Base-by-base conservation (phyloP, 1,140 invertebrate species). In the Battus philenor region DNA sequence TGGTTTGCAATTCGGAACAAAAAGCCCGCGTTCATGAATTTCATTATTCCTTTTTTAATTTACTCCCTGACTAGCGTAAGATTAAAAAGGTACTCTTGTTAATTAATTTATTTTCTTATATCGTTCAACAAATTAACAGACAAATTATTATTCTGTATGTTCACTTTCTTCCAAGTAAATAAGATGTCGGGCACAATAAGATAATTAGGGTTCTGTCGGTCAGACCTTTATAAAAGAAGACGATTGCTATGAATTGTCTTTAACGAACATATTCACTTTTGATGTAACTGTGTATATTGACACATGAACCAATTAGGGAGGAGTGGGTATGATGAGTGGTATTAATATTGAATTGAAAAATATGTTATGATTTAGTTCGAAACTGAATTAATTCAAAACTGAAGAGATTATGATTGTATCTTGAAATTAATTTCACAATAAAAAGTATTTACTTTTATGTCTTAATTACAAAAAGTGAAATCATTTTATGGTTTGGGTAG, bases 1-100 rank as follows among this genome's bases (percentile, higher is more conserved):
- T 51, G 44, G 54, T 47, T 50, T 33, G 52, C 52, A 59, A 55
- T 63, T 60, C 59, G 33, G 52, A 53, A 48, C 49, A 60, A 66
- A 66, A 66, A 47, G 36, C 38, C 10, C 24, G 24, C 1, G 31
- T 17, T 41, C 38, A 41, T 41, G 38, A 41, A 41, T 29, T 39
- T 39, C 36, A 41, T 41, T 27, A 41, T 41, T 41, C 24, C 22
- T 41, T 41, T 30, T 41, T 41, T 41, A 41, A 41, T 41, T 41
- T 41, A 41, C 38, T 41, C 6, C 13, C 12, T 41, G 22, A 17
- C 15, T 34, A 20, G 32, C 32, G 9, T 7, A 24, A 41, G 12
- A 41, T 41, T 41, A 29, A 41, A 27, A 41, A 24, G 22, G 24
- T 26, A 41, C 13, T 41, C 38, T 10, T 41, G 9, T 29, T 27